Evolutionary conservation across 1,140 invertebrate species (phyloP).

Genomic region (Chironomus tepperi): DNA sequence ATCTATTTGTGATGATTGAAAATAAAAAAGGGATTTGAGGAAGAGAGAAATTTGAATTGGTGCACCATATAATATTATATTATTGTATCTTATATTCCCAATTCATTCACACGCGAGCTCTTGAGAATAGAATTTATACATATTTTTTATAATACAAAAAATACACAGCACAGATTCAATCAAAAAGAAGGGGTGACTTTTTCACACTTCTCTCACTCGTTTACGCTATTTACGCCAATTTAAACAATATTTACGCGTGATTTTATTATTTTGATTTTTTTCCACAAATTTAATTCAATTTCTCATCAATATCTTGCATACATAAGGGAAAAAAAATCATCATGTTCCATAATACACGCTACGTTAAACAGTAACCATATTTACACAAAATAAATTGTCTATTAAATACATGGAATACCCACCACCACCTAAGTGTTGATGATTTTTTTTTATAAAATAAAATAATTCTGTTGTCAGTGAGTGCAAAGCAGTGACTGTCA

Average conservation of each 20-base stretch:
- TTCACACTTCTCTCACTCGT: background rate
- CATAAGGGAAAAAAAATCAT: background rate
- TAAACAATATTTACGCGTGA: constrained; percentile 19
- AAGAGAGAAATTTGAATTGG: constrained; percentile 6
- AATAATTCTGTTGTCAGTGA: background rate
- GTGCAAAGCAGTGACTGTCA: background rate
- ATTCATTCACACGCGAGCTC: background rate
- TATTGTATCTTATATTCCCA: background rate
- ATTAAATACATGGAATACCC: background rate
- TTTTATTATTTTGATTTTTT: constrained; percentile 21
- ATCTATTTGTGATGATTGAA: background rate
- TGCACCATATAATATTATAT: constrained; percentile 4
- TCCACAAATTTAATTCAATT: constrained; percentile 21
- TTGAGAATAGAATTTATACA: background rate
- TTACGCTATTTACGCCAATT: constrained; percentile 14
- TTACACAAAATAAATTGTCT: constrained; percentile 24
- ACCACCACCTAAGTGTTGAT: background rate
- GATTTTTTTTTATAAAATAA: background rate
- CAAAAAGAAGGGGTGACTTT: constrained; percentile 11
- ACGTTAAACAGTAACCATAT: constrained; percentile 18
- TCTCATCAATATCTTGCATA: background rate
- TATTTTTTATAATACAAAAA: background rate
- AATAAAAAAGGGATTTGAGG: background rate
- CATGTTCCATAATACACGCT: background rate
- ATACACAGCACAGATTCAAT: background rate